Conservation (phyloP, 2,797 vertebrate genomes). For the Cirrhinus molitorella region DNA sequence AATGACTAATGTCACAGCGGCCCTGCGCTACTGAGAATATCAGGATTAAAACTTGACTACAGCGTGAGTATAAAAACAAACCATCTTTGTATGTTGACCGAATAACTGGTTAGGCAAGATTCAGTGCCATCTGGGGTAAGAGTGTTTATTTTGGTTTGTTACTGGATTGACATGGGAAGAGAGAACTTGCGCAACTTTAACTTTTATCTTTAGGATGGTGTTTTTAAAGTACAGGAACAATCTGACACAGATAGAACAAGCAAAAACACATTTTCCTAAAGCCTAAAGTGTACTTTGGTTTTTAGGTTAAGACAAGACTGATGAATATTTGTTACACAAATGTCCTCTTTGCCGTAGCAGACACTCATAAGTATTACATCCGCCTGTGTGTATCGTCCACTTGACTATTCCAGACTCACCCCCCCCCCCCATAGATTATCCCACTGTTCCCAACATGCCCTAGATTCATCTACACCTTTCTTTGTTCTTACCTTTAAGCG, state of each 20-base stretch:
- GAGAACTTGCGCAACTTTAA: neutral
- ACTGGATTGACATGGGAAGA: neutral
- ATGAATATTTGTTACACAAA: neutral
- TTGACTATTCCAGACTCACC: neutral
- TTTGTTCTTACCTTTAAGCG: slow-evolving; percentile 87
- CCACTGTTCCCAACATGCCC: neutral
- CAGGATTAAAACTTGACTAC: slow-evolving; percentile 28
- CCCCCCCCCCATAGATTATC: neutral
- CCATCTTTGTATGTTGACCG: slow-evolving; percentile 12
- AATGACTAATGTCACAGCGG: slow-evolving; percentile 50
- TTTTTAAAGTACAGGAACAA: neutral
- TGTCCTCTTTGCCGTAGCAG: neutral
- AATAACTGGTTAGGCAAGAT: slow-evolving; percentile 49
- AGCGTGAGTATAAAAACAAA: slow-evolving; percentile 8
- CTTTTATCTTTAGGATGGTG: neutral
- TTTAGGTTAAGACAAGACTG: neutral
- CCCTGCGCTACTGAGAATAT: slow-evolving; percentile 41
- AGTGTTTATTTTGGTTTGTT: slow-evolving; percentile 42
- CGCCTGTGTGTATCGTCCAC: neutral
- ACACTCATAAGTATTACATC: slow-evolving; percentile 4
- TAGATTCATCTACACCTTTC: neutral
- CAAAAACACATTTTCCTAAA: neutral
- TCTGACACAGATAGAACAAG: neutral
- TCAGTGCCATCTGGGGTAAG: slow-evolving; percentile 26
- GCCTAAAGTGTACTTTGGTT: neutral